Evolutionary conservation across 1,140 invertebrate species (phyloP).

Genomic region (Palaemon carinicauda): DNA sequence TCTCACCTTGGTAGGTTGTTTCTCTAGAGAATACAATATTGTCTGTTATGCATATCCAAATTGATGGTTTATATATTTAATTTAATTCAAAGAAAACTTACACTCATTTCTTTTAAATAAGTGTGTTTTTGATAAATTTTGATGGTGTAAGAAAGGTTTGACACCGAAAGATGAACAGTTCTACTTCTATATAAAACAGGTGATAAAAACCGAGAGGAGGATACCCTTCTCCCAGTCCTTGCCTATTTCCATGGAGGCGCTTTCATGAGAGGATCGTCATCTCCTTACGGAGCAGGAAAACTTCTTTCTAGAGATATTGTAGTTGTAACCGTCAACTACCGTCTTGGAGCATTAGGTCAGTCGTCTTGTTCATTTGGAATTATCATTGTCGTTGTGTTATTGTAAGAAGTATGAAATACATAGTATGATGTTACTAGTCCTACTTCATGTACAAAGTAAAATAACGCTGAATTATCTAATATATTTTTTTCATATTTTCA

Average conservation of each 20-base stretch:
- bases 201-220: background rate
- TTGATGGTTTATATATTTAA: background rate
- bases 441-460: background rate
- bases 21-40: no score
- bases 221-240: slow-evolving; percentile 66
- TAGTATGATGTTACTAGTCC: no score
- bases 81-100: background rate
- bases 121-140: no score
- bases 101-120: no score
- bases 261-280: slow-evolving; percentile 74
- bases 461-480: no score
- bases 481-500: no score
- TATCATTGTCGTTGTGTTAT: no score
- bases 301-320: slow-evolving; percentile 91
- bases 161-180: no score
- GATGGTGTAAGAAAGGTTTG: no score
- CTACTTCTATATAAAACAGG: background rate
- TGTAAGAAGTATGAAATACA: no score
- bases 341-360: slow-evolving; percentile 94
- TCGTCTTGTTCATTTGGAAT: background rate
- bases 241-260: slow-evolving; percentile 70
- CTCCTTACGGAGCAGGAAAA: slow-evolving; percentile 83
- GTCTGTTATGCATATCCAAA: no score
- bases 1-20: slow-evolving; percentile 64
- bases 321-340: slow-evolving; percentile 93